phyloP scores from a whole-genome alignment of 1,140 invertebrate genomes.

The Temnothorax curvispinosus region DNA sequence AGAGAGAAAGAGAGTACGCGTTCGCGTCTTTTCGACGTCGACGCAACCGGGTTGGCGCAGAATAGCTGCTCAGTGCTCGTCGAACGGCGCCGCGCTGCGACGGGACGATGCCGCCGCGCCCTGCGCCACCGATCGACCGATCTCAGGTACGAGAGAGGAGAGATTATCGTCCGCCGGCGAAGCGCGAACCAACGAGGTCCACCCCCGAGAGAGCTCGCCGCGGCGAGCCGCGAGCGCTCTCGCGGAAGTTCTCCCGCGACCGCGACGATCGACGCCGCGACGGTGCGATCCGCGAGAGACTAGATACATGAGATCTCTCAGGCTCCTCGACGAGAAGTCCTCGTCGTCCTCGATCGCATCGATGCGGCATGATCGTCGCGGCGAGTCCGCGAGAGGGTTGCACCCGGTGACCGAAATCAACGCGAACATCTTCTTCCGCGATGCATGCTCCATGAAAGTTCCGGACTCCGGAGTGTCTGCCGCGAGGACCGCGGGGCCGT shows the following conservation, averaged over 20 bases:
- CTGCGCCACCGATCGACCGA: conserved; percentile 81
- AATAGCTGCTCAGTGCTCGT: conserved; percentile 82
- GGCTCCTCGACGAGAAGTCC: no score
- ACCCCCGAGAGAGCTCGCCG: conserved; percentile 6
- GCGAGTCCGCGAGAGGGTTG: background rate
- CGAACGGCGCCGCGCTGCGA: conserved; percentile 83
- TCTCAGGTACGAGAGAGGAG: conserved; percentile 81
- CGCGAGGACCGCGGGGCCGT: background rate
- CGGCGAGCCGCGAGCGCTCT: conserved; percentile 1
- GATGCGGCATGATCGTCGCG: background rate
- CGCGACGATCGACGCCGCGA: background rate
- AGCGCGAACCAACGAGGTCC: background rate
- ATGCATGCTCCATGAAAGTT: background rate
- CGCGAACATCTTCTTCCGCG: background rate
- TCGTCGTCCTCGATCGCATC: background rate
- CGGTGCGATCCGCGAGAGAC: background rate
- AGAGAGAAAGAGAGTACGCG: conserved; percentile 39
- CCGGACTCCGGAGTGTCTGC: background rate
- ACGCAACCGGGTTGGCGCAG: conserved; percentile 82
- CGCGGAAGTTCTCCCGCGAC: background rate
- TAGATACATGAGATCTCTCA: no score
- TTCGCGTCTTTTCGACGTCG: conserved; percentile 83
- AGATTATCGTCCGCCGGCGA: background rate
- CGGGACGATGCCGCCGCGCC: conserved; percentile 85
- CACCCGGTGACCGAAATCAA: background rate